Conservation (phyloP, 1,140 invertebrate species). For the Penaeus vannamei region DNA sequence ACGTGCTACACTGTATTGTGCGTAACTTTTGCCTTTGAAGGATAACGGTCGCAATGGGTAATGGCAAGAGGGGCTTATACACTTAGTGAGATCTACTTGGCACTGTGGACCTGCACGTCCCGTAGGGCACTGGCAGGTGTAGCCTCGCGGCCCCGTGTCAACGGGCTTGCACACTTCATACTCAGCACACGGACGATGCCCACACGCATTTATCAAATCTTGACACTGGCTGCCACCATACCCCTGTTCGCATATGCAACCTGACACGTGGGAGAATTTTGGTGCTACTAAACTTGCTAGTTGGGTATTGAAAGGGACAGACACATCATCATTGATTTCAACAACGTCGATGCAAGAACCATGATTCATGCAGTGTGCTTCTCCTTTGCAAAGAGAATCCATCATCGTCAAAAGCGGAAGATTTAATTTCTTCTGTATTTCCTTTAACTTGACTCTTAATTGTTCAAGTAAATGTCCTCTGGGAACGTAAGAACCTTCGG, state of each 20-base stretch:
- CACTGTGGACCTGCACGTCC: slow-evolving; percentile 81
- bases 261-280: slow-evolving; percentile 86
- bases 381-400: slow-evolving; percentile 85
- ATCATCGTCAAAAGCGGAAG: slow-evolving; percentile 79
- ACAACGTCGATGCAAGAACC: slow-evolving; percentile 88
- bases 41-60: slow-evolving; percentile 82
- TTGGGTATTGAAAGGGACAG: slow-evolving; percentile 79
- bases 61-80: slow-evolving; percentile 79
- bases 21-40: slow-evolving; percentile 88
- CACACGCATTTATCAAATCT: slow-evolving; percentile 83
- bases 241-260: slow-evolving; percentile 84
- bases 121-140: slow-evolving; percentile 84
- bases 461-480: slow-evolving; percentile 78
- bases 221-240: slow-evolving; percentile 79
- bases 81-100: slow-evolving; percentile 79
- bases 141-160: slow-evolving; percentile 80
- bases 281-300: slow-evolving; percentile 86
- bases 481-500: slow-evolving; percentile 74
- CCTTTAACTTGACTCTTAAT: slow-evolving; percentile 80
- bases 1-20: slow-evolving; percentile 80
- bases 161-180: slow-evolving; percentile 83
- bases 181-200: slow-evolving; percentile 79
- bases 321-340: slow-evolving; percentile 77
- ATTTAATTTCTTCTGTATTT: slow-evolving; percentile 83
- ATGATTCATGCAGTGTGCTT: slow-evolving; percentile 80